Evolutionary conservation across 1,140 invertebrate species (phyloP).

Genomic region (Sitophilus oryzae): DNA sequence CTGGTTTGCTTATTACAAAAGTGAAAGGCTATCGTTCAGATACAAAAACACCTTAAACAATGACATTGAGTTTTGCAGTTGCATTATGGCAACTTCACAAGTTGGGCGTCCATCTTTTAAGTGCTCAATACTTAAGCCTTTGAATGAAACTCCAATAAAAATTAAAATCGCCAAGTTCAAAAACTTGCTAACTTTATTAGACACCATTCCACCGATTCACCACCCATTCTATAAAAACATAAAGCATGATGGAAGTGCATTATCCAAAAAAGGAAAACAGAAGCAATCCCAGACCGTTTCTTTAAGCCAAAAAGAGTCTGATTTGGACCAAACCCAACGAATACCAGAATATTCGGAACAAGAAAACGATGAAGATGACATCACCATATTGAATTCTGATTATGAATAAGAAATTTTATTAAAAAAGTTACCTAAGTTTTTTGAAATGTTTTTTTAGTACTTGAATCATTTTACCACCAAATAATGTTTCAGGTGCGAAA

Average conservation of each 20-base stretch:
- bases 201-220: no score
- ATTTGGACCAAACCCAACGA: conserved; percentile 1
- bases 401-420: conserved; percentile 4
- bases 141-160: conserved; percentile 9
- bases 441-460: no score
- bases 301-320: background rate
- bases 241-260: conserved; percentile 4
- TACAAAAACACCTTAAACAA: conserved; percentile 1
- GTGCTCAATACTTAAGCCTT: background rate
- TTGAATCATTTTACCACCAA: conserved; percentile 1
- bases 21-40: background rate
- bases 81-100: background rate
- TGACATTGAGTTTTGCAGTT: background rate
- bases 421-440: no score
- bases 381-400: background rate
- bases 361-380: background rate
- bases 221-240: conserved; percentile 1
- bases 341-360: conserved; percentile 2
- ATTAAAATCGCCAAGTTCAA: no score
- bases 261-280: background rate
- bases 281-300: background rate
- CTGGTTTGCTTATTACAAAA: conserved; percentile 6
- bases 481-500: background rate
- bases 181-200: no score
- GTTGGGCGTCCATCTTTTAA: conserved; percentile 3